Base-by-base conservation (phyloP, 2,113 vertebrate genomes). In the Excalfactoria chinensis region DNA sequence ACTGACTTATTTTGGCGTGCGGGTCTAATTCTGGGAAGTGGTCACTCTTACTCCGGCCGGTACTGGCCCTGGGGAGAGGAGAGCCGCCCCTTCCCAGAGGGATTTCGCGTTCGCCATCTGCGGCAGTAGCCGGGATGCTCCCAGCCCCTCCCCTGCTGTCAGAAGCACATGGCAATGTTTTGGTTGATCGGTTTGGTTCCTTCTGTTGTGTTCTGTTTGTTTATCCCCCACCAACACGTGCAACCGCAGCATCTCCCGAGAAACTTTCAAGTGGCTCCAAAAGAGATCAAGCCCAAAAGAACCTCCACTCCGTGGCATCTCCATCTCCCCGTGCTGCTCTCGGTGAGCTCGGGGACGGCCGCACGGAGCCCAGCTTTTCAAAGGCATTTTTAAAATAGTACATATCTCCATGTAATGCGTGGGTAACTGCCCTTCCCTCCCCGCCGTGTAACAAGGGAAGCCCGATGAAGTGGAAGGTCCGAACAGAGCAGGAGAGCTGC, bases 161-260 rank as follows among this genome's bases (percentile, higher is more conserved):
- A 16, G 11, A 59, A 88, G 86, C 93, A 95, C 94, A 91, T 88
- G 92, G 93, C 68, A 93, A 64, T 88, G 79, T 94, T 95, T 87
- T 91, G 85, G 94, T 88, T 76, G 78, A 66, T 72, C 21, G 59
- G 44, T 82, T 93, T 82, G 49, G 67, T 87, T 90, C 35, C 2
- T 19, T 84, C 56, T 76, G 40, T 46, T 76, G 41, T 76, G 32
- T 15, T 81, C 62, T 64, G 16, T n/a, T 32, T 19, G 34, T 21
- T 5, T 4, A 2, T 4, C 18, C 60, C 28, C 74, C 2, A 62
- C 37, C 30, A 71, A 84, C 74, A 74, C 49, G 43, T 59, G 69
- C 37, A 74, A 60, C 37, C 2, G 20, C 74, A 59, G 12, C 3
- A 18, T 53, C 83, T 68, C 70, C 56, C 5, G 58, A 67, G 35